Base-by-base conservation (phyloP, 2,797 vertebrate species). In the Botia almorhae region DNA sequence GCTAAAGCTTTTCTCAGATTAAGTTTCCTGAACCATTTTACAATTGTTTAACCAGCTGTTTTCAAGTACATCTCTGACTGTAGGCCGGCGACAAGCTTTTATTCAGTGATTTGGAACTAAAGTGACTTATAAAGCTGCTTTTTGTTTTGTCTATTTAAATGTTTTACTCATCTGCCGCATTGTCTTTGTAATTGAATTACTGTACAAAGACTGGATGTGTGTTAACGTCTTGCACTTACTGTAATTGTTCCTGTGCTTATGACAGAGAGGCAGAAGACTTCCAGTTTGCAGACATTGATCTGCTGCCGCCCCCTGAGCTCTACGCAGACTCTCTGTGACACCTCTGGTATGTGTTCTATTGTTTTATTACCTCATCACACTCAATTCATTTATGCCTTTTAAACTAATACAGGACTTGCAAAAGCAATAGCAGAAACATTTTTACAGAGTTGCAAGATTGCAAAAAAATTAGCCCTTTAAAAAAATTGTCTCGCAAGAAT, bases 241-340 rank as follows among this genome's bases (percentile, higher is more conserved):
- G 4, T 63, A 5, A 16, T 60, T 23, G 29, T 29, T 39, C 50
- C 29, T 64, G 61, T 82, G 78, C 84, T 81, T 56, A 10, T 75
- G 8, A 76, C 87, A 94, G 93, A 0, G 93, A 93, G 69, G 89
- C 90, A 51, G 91, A 92, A 80, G 83, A 23, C 58, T 87, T 87
- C 7, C 91, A 92, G 86, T 91, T 93, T 82, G 82, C 89, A 12
- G 91, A 92, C 63, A 4, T 93, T 79, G 91, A 88, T 46, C 74
- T 92, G 10, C 89, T 94, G 65, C 92, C 93, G 71, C 93, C 93
- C 23, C 93, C 93, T 4, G 89, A 86, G 0, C 89, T 93, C 0
- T 94, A 93, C 0, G 93, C 93, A 1, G 93, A 94, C 85, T 36
- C 53, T 64, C 80, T 86, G 72, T 93, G 85, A 93, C 61, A 29